Base-by-base conservation (phyloP, 37 sponge, comb jelly and placozoan genomes). In the Tethya wilhelma region DNA sequence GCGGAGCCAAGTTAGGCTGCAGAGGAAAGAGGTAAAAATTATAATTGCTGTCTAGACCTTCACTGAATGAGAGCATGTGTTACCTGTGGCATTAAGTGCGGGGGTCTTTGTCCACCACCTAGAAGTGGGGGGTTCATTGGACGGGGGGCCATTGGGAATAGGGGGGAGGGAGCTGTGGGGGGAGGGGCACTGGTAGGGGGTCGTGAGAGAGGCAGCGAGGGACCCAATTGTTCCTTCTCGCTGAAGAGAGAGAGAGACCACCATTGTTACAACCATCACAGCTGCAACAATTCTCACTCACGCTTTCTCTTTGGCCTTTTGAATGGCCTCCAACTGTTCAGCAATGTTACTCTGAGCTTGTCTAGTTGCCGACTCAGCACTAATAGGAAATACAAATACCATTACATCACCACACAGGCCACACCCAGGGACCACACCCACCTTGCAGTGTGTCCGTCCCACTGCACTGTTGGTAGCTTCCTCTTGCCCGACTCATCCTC, bases 361-460 rank as follows among this genome's bases (percentile, higher is more conserved):
- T 42, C 64, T 44, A 28, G 38, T 19, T 1, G 44, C 44, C 12
- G 41, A 42, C 7, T 67, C 88, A 67, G 56, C 71, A 81, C 88
- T 88, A 23, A 22, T 17, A 28, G 76, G 17, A 71, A 29, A 25
- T 20, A 42, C 41, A 39, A 11, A 43, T 28, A 69, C 38, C 14
- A 65, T 30, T 36, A 65, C 19, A 65, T 2, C 20, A 30, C 4
- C 37, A 4, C 37, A 65, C 20, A 30, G 31, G 28, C 53, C 53
- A 49, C 53, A 49, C 14, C 53, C 53, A 34, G 31, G 19, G 66
- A 17, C 65, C 17, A 36, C 82, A 55, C 79, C 25, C 32, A 86
- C 87, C 92, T 84, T 64, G 67, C 75, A 56, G 84, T n/a, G 32
- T 86, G 84, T 36, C 95, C 95, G 75, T 94, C 95, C 95, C 95